phyloP scores from a whole-genome alignment of 2,888 invertebrate species.

The Helleia helle region DNA sequence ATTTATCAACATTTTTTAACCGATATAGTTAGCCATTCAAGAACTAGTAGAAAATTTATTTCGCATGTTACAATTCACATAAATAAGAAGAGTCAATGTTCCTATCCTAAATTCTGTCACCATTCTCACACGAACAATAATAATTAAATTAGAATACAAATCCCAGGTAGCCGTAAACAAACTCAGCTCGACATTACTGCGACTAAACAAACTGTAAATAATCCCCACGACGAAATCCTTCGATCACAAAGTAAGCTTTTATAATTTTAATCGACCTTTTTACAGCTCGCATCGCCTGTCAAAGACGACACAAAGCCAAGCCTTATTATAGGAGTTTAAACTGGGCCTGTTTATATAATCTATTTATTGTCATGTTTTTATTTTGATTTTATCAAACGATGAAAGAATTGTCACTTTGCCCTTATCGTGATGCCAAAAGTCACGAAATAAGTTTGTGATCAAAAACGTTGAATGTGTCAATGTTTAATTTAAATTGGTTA shows the following conservation, averaged over 20 bases:
- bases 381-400: constrained; percentile 69
- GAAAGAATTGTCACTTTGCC: constrained; percentile 69
- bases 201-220: constrained; percentile 63
- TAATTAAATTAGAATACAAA: not conserved
- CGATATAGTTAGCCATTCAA: too few species aligned
- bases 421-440: constrained; percentile 67
- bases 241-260: constrained; percentile 53
- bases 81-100: too few species aligned
- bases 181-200: constrained; percentile 43
- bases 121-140: not conserved
- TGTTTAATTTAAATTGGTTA: too few species aligned
- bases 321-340: constrained; percentile 59
- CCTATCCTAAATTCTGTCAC: too few species aligned
- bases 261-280: constrained; percentile 68
- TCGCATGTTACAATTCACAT: not conserved
- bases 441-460: constrained; percentile 28
- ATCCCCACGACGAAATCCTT: constrained; percentile 50
- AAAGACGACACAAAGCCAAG: constrained; percentile 67
- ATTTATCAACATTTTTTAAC: too few species aligned
- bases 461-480: constrained; percentile 26
- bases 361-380: constrained; percentile 71
- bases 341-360: constrained; percentile 71
- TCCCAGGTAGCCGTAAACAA: constrained; percentile 11
- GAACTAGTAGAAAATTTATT: too few species aligned
- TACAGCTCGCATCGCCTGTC: constrained; percentile 71